Evolutionary conservation across 2,113 vertebrate species (phyloP).

Genomic region (Petromus typicus): DNA sequence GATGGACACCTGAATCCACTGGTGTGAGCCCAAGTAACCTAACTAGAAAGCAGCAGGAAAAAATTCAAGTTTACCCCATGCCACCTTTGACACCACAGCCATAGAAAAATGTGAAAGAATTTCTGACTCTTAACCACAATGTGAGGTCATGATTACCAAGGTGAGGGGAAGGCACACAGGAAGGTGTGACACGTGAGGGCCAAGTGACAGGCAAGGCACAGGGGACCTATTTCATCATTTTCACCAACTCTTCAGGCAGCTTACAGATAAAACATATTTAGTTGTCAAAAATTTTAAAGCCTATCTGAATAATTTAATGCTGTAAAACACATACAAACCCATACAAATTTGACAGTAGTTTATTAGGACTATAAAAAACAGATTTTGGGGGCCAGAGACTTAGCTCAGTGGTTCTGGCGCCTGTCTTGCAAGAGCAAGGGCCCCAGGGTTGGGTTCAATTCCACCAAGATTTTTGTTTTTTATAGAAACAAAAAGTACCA

Average conservation of each 20-base stretch:
- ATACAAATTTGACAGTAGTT: neutral
- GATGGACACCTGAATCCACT: neutral
- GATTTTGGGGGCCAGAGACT: too few relatives aligned
- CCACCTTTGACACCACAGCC: neutral
- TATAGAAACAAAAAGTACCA: conserved; percentile 16
- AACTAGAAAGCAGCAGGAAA: neutral
- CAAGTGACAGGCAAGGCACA: neutral
- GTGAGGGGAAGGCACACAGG: neutral
- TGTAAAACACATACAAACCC: neutral
- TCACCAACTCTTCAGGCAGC: neutral
- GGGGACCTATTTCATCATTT: neutral
- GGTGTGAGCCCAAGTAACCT: neutral
- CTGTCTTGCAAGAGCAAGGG: too few relatives aligned
- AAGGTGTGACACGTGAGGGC: neutral
- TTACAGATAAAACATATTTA: neutral
- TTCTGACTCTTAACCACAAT: neutral
- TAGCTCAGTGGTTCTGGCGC: too few relatives aligned
- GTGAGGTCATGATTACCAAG: neutral
- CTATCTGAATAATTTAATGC: neutral
- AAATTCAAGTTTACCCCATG: neutral
- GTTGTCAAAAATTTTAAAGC: neutral
- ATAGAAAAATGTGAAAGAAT: neutral
- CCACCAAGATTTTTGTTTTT: conserved; percentile 15
- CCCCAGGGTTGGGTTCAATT: too few relatives aligned
- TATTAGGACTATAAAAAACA: neutral